Conservation (phyloP, 2,797 vertebrate species). For the Esox lucius region DNA sequence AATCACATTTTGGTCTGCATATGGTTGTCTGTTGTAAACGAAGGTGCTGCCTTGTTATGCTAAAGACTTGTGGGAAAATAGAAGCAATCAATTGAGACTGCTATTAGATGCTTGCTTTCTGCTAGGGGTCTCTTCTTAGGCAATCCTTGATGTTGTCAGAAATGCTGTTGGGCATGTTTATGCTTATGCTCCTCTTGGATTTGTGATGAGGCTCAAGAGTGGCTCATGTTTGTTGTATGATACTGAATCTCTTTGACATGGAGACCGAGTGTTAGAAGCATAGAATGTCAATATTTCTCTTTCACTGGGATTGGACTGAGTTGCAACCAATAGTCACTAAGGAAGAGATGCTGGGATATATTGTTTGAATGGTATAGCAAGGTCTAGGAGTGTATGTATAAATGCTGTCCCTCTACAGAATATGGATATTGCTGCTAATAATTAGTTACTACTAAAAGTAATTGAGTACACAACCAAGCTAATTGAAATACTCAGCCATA, state of each 20-base stretch:
- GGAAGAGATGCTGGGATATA: neutral
- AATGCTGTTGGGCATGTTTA: slow-evolving; percentile 13
- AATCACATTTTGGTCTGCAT: neutral
- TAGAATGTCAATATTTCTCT: neutral
- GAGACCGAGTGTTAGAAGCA: neutral
- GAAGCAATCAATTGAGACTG: slow-evolving; percentile 41
- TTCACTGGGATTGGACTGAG: neutral
- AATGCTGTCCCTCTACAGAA: neutral
- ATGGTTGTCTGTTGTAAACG: neutral
- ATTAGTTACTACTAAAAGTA: neutral
- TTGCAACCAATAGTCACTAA: neutral
- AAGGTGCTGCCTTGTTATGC: neutral
- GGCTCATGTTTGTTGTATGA: neutral
- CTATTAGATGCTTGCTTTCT: slow-evolving; percentile 34
- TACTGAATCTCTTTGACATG: slow-evolving; percentile 2
- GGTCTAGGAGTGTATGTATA: neutral
- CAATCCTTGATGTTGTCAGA: slow-evolving; percentile 21
- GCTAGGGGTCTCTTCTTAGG: slow-evolving; percentile 38
- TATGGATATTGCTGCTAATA: neutral
- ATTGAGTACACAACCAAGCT: neutral
- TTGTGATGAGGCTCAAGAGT: neutral
- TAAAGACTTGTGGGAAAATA: slow-evolving; percentile 11
- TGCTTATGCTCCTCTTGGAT: slow-evolving; percentile 7
- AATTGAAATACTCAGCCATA: neutral
- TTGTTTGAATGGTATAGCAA: neutral